Evolutionary conservation across 2,113 vertebrate genomes (phyloP).

Genomic region (Eurypyga helias): DNA sequence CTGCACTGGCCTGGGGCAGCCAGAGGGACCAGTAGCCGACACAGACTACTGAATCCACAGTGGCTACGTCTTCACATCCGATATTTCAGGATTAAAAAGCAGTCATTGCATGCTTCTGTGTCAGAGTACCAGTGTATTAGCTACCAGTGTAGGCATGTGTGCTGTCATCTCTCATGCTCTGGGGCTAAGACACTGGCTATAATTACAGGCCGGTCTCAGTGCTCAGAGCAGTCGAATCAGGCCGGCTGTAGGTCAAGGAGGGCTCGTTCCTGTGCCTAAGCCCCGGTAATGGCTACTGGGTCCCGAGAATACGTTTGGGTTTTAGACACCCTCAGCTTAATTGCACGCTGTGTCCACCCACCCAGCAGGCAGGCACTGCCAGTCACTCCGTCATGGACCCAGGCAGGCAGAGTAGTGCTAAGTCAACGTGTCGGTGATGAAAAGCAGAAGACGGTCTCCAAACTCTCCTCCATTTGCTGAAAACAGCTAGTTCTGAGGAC

Average conservation of each 20-base stretch:
- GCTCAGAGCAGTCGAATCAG: rapidly evolving
- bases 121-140: neutral
- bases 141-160: neutral
- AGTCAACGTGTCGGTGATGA: rapidly evolving
- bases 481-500: neutral
- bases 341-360: rapidly evolving
- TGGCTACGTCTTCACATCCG: neutral
- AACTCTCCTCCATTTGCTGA: neutral
- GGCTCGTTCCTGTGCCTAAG: rapidly evolving
- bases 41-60: neutral
- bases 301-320: rapidly evolving
- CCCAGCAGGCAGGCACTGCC: neutral
- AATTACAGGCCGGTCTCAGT: neutral
- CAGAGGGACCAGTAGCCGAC: rapidly evolving
- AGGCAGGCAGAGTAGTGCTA: neutral
- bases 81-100: neutral
- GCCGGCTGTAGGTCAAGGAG: neutral
- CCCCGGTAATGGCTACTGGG: neutral
- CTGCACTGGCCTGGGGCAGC: neutral
- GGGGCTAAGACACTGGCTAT: neutral
- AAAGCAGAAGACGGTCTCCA: neutral
- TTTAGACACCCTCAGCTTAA: too few species aligned
- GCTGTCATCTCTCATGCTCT: rapidly evolving
- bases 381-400: rapidly evolving
- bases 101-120: neutral